These are phyloP conservation scores for Zaprionus africanus DNA, from an alignment of 1,140 invertebrate species.

Conservation along the genomic window DNA sequence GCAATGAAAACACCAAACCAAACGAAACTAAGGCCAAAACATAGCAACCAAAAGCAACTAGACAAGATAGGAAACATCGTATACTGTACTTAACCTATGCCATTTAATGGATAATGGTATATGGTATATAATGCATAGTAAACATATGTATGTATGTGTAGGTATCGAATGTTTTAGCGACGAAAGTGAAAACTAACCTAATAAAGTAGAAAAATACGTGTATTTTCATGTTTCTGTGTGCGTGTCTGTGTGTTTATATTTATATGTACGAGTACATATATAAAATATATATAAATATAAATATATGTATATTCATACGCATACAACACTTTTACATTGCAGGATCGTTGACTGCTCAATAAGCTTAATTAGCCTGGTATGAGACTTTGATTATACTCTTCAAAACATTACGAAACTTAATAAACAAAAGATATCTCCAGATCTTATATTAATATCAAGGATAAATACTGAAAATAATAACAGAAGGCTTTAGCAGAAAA, in stretches of 20 bases:
- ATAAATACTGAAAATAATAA: not conserved
- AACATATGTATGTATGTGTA: constrained; percentile 8
- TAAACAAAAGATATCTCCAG: too few relatives aligned
- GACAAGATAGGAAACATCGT: constrained; percentile 37
- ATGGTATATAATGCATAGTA: constrained; percentile 20
- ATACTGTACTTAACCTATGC: constrained; percentile 12
- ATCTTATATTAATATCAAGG: not conserved
- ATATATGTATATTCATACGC: not conserved
- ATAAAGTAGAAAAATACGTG: constrained; percentile 2
- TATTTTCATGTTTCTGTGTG: not conserved
- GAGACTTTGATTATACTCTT: not conserved
- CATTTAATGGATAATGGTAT: constrained; percentile 4
- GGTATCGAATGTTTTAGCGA: constrained; percentile 25
- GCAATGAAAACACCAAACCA: constrained; percentile 73
- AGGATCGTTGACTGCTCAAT: not conserved
- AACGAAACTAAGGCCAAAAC: constrained; percentile 46
- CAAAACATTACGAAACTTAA: not conserved
- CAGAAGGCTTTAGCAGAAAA: not conserved
- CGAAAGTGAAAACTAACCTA: constrained; percentile 20
- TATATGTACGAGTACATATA: too few relatives aligned
- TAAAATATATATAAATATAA: not conserved
- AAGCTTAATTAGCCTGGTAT: not conserved
- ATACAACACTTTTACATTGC: not conserved
- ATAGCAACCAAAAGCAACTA: constrained; percentile 47
- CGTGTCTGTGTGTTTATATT: not conserved